Conservation (phyloP, 2,797 vertebrate species). For the Myotis myotis region DNA sequence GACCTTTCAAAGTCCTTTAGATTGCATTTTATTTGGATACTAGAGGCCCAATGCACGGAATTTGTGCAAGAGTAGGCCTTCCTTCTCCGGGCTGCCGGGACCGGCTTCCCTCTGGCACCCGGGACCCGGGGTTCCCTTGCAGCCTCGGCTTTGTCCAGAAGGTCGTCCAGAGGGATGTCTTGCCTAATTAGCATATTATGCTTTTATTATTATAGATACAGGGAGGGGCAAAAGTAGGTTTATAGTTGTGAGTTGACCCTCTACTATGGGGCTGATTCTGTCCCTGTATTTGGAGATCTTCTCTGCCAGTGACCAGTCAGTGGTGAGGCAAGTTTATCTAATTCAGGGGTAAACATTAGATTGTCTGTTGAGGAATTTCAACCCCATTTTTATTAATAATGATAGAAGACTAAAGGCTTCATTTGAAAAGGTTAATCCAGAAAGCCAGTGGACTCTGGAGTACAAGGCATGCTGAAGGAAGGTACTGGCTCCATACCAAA, state of each 20-base stretch:
- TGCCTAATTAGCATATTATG: no score
- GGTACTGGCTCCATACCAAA: background rate
- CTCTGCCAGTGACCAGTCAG: background rate
- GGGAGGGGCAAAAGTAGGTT: background rate
- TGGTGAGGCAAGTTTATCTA: background rate
- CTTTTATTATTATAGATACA: background rate
- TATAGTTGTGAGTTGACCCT: background rate
- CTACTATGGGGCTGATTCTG: background rate
- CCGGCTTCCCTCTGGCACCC: no score
- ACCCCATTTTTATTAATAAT: slow-evolving; percentile 8
- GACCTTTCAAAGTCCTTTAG: background rate
- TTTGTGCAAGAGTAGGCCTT: no score
- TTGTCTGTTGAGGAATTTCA: background rate
- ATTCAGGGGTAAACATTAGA: slow-evolving; percentile 11
- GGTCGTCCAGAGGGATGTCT: no score
- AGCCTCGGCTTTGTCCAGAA: no score
- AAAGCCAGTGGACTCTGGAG: background rate
- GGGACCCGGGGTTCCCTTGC: no score
- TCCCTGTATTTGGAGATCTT: background rate
- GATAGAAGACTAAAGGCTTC: background rate
- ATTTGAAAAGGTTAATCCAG: background rate
- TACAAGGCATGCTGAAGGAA: background rate
- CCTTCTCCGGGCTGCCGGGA: no score
- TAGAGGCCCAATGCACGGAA: no score
- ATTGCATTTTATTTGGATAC: background rate